These are phyloP conservation scores for Bombus polaris DNA, from an alignment of 1,140 invertebrate genomes.

Conservation along the genomic window DNA sequence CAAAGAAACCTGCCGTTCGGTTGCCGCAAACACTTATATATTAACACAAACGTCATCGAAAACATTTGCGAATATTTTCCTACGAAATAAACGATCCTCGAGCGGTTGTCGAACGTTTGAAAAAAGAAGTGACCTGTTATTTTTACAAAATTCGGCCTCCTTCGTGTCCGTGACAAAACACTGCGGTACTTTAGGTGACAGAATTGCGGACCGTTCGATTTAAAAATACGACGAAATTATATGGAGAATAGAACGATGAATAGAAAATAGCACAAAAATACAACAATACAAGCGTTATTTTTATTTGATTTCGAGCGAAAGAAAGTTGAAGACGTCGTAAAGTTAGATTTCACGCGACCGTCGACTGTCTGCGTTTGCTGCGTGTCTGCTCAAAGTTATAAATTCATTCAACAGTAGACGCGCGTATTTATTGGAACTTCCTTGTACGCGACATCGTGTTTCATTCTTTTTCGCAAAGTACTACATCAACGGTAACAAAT, in stretches of 20 bases:
- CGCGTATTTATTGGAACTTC: neutral
- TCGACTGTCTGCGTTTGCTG: neutral
- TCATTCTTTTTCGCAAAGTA: neutral
- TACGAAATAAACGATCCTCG: neutral
- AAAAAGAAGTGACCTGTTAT: too few species aligned
- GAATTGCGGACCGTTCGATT: neutral
- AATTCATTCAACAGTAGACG: neutral
- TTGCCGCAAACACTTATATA: slow-evolving; percentile 1
- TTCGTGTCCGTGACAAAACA: neutral
- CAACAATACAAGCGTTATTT: fast-evolving
- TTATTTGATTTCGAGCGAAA: too few species aligned
- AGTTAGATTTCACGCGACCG: neutral
- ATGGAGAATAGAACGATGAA: fast-evolving
- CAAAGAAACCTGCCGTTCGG: neutral
- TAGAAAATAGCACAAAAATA: fast-evolving
- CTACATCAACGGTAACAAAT: slow-evolving; percentile 21
- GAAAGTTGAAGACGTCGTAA: too few species aligned
- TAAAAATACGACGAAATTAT: too few species aligned
- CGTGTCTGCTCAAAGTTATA: neutral
- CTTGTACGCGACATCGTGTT: neutral
- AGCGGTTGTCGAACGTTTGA: too few species aligned
- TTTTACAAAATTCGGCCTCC: too few species aligned
- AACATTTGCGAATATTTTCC: neutral
- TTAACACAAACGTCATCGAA: neutral
- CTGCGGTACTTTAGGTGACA: fast-evolving